Evolutionary conservation across 2,113 vertebrate genomes (phyloP).

Genomic region (Pantherophis guttatus): DNA sequence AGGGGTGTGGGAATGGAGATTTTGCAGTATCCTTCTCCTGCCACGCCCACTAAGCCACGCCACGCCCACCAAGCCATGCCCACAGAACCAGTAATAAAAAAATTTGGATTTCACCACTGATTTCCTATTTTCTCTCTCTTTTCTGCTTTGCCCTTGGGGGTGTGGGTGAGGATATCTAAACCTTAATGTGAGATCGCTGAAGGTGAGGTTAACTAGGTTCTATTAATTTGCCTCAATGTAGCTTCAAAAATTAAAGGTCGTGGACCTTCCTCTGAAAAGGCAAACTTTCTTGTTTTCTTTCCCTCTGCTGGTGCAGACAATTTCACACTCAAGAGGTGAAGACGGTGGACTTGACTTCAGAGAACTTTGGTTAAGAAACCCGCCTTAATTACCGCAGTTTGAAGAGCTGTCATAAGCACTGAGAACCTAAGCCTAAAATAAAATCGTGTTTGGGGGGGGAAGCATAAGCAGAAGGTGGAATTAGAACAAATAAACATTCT

Average conservation of each 20-base stretch:
- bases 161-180: background rate
- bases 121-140: too few species aligned
- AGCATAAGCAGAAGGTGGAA: background rate
- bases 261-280: background rate
- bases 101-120: too few species aligned
- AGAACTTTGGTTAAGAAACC: background rate
- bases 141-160: too few species aligned
- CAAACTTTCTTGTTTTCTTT: background rate
- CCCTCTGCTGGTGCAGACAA: background rate
- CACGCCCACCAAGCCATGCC: too few species aligned
- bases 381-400: background rate
- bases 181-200: background rate
- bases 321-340: background rate
- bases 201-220: fast-evolving
- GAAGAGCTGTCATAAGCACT: constrained; percentile 1
- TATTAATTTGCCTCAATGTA: background rate
- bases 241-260: background rate
- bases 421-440: background rate
- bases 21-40: too few species aligned
- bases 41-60: too few species aligned
- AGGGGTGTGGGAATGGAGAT: too few species aligned
- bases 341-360: background rate
- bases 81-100: too few species aligned
- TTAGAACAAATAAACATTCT: background rate
- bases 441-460: background rate